phyloP scores from a whole-genome alignment of 2,797 vertebrate species.

The Xenopus petersii region DNA sequence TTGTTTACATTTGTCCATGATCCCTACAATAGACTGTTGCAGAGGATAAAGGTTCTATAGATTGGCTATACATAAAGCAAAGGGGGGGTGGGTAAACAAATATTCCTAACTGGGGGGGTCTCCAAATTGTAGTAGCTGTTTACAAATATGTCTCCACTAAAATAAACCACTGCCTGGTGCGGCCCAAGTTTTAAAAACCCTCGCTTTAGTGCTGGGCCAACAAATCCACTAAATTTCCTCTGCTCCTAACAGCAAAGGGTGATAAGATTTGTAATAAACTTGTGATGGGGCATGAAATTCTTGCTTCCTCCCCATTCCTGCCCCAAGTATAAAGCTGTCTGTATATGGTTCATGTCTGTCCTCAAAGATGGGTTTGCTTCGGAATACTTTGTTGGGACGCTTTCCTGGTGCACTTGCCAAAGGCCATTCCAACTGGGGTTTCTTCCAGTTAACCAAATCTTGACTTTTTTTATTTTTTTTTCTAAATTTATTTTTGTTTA shows the following conservation, averaged over 20 bases:
- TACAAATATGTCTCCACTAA: neutral
- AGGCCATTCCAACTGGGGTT: constrained; percentile 29
- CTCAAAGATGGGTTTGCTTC: constrained; percentile 26
- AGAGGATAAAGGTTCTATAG: constrained; percentile 19
- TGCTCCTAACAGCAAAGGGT: neutral
- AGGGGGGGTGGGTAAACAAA: neutral
- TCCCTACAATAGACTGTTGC: constrained; percentile 14
- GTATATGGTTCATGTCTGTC: constrained; percentile 37
- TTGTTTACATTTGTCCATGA: constrained; percentile 40
- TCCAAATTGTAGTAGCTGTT: constrained; percentile 4
- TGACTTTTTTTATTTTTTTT: constrained; percentile 9
- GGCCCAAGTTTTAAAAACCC: neutral
- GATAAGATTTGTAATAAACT: neutral
- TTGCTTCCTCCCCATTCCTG: neutral
- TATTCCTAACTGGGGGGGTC: constrained; percentile 3
- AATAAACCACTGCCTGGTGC: constrained; percentile 35
- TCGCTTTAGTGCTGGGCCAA: neutral
- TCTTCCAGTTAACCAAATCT: constrained; percentile 39
- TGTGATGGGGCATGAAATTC: neutral
- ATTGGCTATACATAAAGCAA: constrained; percentile 4
- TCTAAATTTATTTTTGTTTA: constrained; percentile 13
- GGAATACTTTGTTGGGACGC: constrained; percentile 36
- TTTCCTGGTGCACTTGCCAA: constrained; percentile 15
- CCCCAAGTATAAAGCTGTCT: constrained; percentile 19
- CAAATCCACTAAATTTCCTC: neutral